Base-by-base conservation (phyloP, 92 coral and sea anemone genomes). In the Anthopleura xanthogrammica region DNA sequence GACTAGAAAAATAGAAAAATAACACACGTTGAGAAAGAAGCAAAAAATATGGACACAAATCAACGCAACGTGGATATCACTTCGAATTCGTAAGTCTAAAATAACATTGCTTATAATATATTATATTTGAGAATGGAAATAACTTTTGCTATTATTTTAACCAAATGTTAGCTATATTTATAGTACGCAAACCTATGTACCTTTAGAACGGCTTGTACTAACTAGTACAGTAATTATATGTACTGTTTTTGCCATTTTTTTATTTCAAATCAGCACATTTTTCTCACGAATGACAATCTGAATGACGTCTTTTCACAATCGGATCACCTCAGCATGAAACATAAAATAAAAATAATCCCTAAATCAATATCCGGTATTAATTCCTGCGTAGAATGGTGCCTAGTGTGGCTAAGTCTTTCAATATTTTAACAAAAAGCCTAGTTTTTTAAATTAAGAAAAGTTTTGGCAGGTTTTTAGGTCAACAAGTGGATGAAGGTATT, bases 241-340 rank as follows among this genome's bases (percentile, higher is more conserved):
- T 12, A 11, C 16, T 54, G 50, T 54, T 54, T 29, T 23, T 22
- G 74, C 29, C 24, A 22, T 68, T 68, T 29, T 29, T 7, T 4
- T 8, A 54, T 54, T 11, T 46, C 14, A 68, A 12, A 29, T 22
- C 74, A 68, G 24, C 41, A 24, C 16, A 6, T 24, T 68, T 65
- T 68, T 68, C 74, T 68, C 74, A 68, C 74, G 74, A 68, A 68
- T 43, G 0, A 68, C 74, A 68, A 68, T 29, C 16, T 36, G 29
- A n/a, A 36, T 68, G 74, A 68, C 17, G 46, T 68, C 20, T 68
- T 43, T 68, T 68, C 74, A 36, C 16, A n/a, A 68, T 68, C 16
- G 74, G 41, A 36, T 68, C 42, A 68, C 74, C 74, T 3, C 74
- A 68, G 74, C 74, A 36, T 68, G 74, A 68, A 68, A 36, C 6